A percentile compares a stretch with the other conserved stretches of the same genome.
Evolutionary conservation across 2,113 vertebrate species (phyloP).

Genomic region (Cebus imitator): DNA sequence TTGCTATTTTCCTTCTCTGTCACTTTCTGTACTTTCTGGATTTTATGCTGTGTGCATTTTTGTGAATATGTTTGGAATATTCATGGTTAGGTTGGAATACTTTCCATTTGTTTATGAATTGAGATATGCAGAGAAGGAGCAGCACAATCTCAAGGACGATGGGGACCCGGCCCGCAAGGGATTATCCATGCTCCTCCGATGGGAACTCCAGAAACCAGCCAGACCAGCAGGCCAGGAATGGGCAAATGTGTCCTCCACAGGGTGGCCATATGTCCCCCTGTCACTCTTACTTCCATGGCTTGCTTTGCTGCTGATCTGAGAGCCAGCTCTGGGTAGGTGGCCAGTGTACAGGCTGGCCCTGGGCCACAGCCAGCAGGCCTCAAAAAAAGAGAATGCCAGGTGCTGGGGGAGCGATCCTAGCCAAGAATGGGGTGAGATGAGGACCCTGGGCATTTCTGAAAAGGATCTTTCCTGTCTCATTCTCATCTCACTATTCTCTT

Average conservation of each 20-base stretch:
- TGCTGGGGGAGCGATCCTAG: background rate
- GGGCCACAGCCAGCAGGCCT: background rate
- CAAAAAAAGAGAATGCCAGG: background rate
- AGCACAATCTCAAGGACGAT: background rate
- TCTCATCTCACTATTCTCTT: background rate
- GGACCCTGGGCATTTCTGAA: background rate
- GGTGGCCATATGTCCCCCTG: fast-evolving
- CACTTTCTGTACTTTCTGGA: background rate
- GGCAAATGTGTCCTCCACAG: background rate
- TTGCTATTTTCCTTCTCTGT: background rate
- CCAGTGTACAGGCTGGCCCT: background rate
- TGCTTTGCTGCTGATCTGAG: background rate
- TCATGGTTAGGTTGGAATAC: background rate
- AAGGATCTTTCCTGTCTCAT: background rate
- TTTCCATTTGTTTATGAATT: background rate
- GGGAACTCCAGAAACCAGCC: background rate
- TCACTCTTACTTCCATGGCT: background rate
- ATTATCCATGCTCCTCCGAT: background rate
- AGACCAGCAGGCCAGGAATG: background rate
- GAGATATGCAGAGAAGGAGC: background rate
- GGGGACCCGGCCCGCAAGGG: background rate
- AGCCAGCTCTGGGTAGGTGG: background rate
- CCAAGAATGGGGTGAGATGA: background rate
- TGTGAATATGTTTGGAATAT: background rate
- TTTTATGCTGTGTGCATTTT: background rate